phyloP scores from a whole-genome alignment of 2,797 vertebrate genomes.

The Onychomys torridus region DNA sequence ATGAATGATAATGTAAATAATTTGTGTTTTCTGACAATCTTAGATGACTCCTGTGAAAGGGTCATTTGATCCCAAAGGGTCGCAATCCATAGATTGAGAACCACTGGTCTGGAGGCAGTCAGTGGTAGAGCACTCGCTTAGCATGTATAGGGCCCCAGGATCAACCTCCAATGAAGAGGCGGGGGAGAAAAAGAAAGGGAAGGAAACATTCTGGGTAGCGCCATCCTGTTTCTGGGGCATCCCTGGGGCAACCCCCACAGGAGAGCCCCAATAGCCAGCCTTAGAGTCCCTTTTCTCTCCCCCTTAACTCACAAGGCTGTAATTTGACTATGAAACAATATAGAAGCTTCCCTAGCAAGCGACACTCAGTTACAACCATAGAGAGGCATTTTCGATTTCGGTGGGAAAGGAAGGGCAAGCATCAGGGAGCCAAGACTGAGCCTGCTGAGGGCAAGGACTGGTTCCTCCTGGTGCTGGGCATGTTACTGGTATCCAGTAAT shows the following conservation, averaged over 20 bases:
- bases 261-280: not conserved
- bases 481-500: not conserved
- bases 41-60: not conserved
- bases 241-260: rapidly evolving
- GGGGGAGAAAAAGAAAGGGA: not conserved
- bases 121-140: not conserved
- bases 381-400: not conserved
- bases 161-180: not conserved
- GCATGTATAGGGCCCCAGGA: not conserved
- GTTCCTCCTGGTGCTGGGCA: not conserved
- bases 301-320: not conserved
- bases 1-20: not conserved
- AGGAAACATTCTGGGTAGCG: not conserved
- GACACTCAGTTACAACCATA: not conserved
- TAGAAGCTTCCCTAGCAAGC: slow-evolving; percentile 8
- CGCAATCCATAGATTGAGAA: not conserved
- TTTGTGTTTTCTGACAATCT: not conserved
- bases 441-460: not conserved
- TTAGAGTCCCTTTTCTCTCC: not conserved
- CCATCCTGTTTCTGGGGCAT: not conserved
- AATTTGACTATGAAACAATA: not conserved
- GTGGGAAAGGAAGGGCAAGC: not conserved
- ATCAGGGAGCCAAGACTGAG: not conserved
- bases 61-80: not conserved
- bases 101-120: not conserved